phyloP scores from a whole-genome alignment of 2,888 invertebrate species.

The Eilema griseolum region DNA sequence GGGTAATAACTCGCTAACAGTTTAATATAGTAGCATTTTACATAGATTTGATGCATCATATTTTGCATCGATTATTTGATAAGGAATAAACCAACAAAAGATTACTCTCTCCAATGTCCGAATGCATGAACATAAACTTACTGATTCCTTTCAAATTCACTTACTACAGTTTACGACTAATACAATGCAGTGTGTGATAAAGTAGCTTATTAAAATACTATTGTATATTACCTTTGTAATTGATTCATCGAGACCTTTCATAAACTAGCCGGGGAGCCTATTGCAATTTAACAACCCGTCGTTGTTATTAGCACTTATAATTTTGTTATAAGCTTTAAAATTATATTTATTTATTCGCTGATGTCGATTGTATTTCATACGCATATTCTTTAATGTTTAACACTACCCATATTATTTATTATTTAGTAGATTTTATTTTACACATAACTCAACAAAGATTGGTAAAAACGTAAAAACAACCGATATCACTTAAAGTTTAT shows the following conservation, averaged over 20 bases:
- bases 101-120: too few relatives aligned
- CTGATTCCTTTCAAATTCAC: not conserved
- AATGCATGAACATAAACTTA: not conserved
- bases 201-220: not conserved
- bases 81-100: too few relatives aligned
- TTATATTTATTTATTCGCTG: constrained; percentile 15
- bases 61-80: too few relatives aligned
- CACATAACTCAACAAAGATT: constrained; percentile 25
- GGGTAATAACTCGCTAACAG: too few relatives aligned
- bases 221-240: not conserved
- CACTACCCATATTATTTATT: constrained; percentile 6
- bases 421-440: constrained; percentile 14
- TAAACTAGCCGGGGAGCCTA: not conserved
- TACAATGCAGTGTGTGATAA: not conserved
- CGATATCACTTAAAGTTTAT: constrained; percentile 47
- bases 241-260: not conserved
- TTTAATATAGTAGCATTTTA: too few relatives aligned
- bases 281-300: not conserved
- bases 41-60: too few relatives aligned
- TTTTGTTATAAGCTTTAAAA: not conserved
- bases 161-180: not conserved
- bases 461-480: constrained; percentile 37
- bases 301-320: not conserved
- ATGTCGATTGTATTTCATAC: constrained; percentile 15
- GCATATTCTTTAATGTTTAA: constrained; percentile 22